These are phyloP conservation scores for Emydocephalus ijimae DNA, from an alignment of 2,113 vertebrate genomes.

Conservation along the genomic window DNA sequence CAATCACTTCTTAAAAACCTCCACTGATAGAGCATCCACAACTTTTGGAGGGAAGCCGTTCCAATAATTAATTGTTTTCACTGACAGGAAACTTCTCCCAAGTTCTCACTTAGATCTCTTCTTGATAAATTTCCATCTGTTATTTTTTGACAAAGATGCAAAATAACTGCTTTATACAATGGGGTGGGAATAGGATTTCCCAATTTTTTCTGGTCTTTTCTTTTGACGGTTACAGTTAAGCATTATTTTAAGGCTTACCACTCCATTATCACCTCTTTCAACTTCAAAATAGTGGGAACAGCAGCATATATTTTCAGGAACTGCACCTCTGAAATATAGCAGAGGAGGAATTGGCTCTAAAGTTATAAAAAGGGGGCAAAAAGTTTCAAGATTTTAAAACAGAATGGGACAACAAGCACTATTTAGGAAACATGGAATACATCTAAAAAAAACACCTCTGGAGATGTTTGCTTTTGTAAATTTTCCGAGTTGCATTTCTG, in stretches of 20 bases:
- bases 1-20: background rate
- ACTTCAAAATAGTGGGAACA: background rate
- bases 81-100: background rate
- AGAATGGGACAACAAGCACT: background rate
- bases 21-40: background rate
- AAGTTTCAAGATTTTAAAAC: background rate
- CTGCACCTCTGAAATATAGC: background rate
- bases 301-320: background rate
- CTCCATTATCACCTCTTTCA: background rate
- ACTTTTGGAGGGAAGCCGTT: background rate
- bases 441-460: background rate
- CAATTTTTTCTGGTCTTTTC: background rate
- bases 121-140: background rate
- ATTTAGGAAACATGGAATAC: background rate
- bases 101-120: background rate
- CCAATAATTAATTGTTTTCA: background rate
- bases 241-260: background rate
- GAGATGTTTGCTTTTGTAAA: background rate
- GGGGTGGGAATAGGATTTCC: background rate
- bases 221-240: background rate
- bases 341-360: background rate
- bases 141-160: background rate
- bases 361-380: background rate
- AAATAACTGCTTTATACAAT: background rate
- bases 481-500: background rate